Conservation (phyloP, 2,888 invertebrate species). For the Drosophila nr. fundita region DNA sequence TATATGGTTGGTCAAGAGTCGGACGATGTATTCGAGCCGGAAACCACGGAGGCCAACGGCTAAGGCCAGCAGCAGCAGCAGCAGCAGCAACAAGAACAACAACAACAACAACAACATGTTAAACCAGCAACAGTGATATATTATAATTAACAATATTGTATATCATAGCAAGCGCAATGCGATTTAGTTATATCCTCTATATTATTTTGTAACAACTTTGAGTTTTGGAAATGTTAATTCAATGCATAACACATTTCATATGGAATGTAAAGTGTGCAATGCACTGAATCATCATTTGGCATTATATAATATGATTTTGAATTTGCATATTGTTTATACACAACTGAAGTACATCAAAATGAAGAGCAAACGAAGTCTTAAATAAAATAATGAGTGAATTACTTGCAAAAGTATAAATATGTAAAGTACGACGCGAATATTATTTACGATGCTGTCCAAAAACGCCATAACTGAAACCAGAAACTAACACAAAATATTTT, state of each 20-base stretch:
- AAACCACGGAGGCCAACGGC: conserved; percentile 39
- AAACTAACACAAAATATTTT: conserved; percentile 22
- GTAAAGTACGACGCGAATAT: conserved; percentile 33
- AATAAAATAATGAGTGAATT: conserved; percentile 60
- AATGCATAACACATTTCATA: not conserved
- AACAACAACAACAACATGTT: conserved; percentile 27
- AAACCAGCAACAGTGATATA: conserved; percentile 78
- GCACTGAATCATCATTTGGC: not conserved
- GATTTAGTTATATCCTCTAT: conserved; percentile 42
- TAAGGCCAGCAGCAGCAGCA: conserved; percentile 25
- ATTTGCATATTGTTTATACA: conserved; percentile 29
- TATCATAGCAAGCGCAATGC: conserved; percentile 58
- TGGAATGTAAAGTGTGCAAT: not conserved
- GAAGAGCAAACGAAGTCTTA: conserved; percentile 23
- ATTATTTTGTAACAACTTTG: conserved; percentile 19
- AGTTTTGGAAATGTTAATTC: conserved; percentile 5
- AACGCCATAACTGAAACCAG: conserved; percentile 61
- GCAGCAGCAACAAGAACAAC: not conserved
- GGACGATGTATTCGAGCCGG: conserved; percentile 67
- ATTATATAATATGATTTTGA: conserved; percentile 34
- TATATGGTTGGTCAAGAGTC: conserved; percentile 56
- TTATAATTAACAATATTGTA: conserved; percentile 60
- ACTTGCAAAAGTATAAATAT: conserved; percentile 15
- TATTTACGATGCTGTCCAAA: conserved; percentile 66
- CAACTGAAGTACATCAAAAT: conserved; percentile 36